These are phyloP conservation scores for Strix uralensis DNA, from an alignment of 2,113 vertebrate genomes.

Conservation along the genomic window DNA sequence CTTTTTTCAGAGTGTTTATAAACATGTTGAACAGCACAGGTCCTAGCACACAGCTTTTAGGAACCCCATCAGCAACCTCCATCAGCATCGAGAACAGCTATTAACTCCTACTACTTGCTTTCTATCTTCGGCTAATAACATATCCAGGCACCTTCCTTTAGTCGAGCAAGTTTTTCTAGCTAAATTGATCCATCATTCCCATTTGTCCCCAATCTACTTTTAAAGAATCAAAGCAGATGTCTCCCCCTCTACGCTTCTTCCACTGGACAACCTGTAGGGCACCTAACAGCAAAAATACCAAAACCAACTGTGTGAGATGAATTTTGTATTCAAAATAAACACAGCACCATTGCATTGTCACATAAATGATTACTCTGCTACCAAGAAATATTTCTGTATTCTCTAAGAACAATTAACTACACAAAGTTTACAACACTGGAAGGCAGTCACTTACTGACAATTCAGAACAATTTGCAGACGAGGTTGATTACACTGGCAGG, in stretches of 20 bases:
- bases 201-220: not conserved
- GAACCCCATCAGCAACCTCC: not conserved
- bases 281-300: not conserved
- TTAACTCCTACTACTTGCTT: not conserved
- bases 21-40: not conserved
- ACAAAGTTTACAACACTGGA: not conserved
- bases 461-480: not conserved
- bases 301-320: not conserved
- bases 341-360: not conserved
- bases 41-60: not conserved
- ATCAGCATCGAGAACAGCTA: not conserved
- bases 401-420: constrained; percentile 20
- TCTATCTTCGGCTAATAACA: not conserved
- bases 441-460: constrained; percentile 15
- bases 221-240: not conserved
- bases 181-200: not conserved
- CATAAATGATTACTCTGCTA: not conserved
- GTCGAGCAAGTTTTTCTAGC: not conserved
- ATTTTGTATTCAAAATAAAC: not conserved
- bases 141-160: not conserved
- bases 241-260: rapidly evolving
- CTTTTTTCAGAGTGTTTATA: not conserved
- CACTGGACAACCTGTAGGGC: not conserved
- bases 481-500: not conserved
- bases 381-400: not conserved